phyloP scores from a whole-genome alignment of 2,113 vertebrate species.

The Cynocephalus volans region DNA sequence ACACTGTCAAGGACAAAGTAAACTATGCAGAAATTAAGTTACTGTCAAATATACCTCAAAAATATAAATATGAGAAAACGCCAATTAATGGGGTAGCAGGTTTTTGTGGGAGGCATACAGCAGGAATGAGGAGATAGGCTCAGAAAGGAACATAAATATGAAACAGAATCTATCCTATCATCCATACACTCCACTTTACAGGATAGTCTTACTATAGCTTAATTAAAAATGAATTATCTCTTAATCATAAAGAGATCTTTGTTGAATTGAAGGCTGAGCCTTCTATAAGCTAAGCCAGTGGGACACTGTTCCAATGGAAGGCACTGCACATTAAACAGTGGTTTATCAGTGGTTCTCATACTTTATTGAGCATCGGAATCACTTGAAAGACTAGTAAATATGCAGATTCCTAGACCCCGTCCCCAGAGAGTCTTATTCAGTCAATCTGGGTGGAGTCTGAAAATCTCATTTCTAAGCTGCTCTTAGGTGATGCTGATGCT shows the following conservation, averaged over 20 bases:
- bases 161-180: not conserved
- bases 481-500: not conserved
- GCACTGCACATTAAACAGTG: not conserved
- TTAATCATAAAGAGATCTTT: slow-evolving; percentile 14
- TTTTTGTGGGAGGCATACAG: not conserved
- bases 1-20: slow-evolving; percentile 16
- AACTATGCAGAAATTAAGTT: not conserved
- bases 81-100: not conserved
- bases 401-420: not conserved
- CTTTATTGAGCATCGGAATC: not conserved
- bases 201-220: not conserved
- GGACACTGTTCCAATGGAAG: not conserved
- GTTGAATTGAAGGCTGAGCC: not conserved
- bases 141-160: not conserved
- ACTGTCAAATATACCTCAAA: not conserved
- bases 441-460: not conserved
- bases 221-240: slow-evolving; percentile 28
- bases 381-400: not conserved
- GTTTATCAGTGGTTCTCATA: not conserved
- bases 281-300: not conserved
- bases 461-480: not conserved
- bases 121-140: not conserved
- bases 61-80: not conserved
- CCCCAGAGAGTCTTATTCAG: not conserved
- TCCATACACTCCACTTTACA: not conserved